Base-by-base conservation (phyloP, 2,888 invertebrate genomes). In the Ormyrus labotus region DNA sequence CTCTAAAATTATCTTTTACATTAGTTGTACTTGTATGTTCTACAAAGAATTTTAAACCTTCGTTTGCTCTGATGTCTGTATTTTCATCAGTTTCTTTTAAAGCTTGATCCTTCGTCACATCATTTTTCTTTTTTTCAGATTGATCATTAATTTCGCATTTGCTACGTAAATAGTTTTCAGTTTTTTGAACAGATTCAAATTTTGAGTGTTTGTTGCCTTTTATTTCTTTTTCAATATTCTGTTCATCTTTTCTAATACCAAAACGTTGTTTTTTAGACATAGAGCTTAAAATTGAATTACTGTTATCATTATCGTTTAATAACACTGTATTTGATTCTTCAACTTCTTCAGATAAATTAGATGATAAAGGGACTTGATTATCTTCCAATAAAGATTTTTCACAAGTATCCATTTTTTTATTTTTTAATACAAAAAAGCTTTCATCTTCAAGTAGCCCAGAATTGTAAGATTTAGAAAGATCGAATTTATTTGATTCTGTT, bases 121-220 rank as follows among this genome's bases (percentile, higher is more conserved):
- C 85, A 19, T 79, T 64, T 83, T 83, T 86, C 19, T 75, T 72
- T 73, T 82, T 82, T 5, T 68, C 73, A 53, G 57, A 19, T 73
- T 85, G 88, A 19, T 88, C 87, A 5, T 90, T 89, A 0, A 81
- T 87, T 64, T 90, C 89, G 8, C 88, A 89, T 74, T 34, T 34
- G 34, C 34, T 34, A 34, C 2, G 3, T 34, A 34, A 34, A 4
- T 34, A 34, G 34, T 34, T 34, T 34, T 34, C 4, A 8, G 83
- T 84, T 78, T 87, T 88, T 8, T 82, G 81, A 11, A 87, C 87
- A 5, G 61, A 51, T 53, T 85, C 34, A 34, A n/a, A 50, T 74
- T 79, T 79, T 45, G 13, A 11, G 53, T 74, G 13, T 55, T 79
- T 72, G 57, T 76, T 71, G 53, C 71, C 71, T 11, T 61, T 71